These are phyloP conservation scores for Dendroctonus ponderosae DNA, from an alignment of 1,140 invertebrate genomes.

Conservation along the genomic window DNA sequence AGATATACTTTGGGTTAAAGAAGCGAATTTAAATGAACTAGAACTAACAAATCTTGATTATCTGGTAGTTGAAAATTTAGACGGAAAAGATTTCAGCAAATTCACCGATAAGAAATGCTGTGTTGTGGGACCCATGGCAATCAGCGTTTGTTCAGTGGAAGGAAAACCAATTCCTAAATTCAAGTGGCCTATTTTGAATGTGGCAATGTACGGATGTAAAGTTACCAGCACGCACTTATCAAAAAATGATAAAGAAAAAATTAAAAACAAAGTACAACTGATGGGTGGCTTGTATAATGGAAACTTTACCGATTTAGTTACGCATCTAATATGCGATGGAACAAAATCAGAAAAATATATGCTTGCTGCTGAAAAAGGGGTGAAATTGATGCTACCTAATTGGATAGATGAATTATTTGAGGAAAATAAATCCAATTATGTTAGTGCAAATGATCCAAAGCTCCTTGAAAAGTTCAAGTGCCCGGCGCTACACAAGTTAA, in stretches of 20 bases:
- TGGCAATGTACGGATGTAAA: slow-evolving; percentile 75
- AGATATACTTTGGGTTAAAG: slow-evolving; percentile 55
- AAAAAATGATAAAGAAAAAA: slow-evolving; percentile 62
- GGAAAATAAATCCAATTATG: slow-evolving; percentile 59
- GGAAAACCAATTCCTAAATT: slow-evolving; percentile 72
- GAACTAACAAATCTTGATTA: slow-evolving; percentile 69
- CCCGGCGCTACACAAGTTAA: slow-evolving; percentile 77
- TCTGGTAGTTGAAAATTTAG: slow-evolving; percentile 72
- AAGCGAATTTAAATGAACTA: slow-evolving; percentile 51
- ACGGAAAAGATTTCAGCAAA: slow-evolving; percentile 66
- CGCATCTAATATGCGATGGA: slow-evolving; percentile 78
- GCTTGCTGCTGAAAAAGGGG: slow-evolving; percentile 67
- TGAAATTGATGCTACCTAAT: slow-evolving; percentile 72
- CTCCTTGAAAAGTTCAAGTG: slow-evolving; percentile 67
- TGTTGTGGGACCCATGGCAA: slow-evolving; percentile 75
- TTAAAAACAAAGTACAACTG: slow-evolving; percentile 69
- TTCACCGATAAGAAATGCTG: slow-evolving; percentile 64
- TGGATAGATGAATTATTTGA: slow-evolving; percentile 84
- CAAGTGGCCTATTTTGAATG: slow-evolving; percentile 72
- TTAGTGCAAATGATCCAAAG: slow-evolving; percentile 60
- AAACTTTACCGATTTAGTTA: slow-evolving; percentile 69
- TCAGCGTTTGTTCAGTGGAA: slow-evolving; percentile 71
- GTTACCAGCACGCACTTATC: slow-evolving; percentile 72
- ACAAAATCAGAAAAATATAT: slow-evolving; percentile 73
- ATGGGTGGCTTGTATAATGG: slow-evolving; percentile 81